Percentiles rank a stretch among this genome's conserved stretches.
phyloP scores from a whole-genome alignment of 2,888 invertebrate species.

The Limnephilus auricula region DNA sequence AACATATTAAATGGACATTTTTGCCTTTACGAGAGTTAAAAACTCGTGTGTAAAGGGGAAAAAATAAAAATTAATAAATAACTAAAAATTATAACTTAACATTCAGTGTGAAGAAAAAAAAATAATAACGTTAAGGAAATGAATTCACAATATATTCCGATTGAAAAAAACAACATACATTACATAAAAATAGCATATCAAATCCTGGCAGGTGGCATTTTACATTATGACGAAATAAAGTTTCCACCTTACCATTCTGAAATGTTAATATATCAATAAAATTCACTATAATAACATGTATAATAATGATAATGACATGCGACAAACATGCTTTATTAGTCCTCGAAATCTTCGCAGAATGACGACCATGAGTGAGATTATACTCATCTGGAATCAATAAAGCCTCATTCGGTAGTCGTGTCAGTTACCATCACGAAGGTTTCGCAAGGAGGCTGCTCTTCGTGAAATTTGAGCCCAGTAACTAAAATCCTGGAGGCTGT shows the following conservation, averaged over 20 bases:
- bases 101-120: no score
- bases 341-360: not conserved
- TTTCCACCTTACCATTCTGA: not conserved
- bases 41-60: no score
- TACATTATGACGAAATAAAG: not conserved
- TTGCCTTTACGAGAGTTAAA: no score
- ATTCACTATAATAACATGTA: not conserved
- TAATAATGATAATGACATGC: not conserved
- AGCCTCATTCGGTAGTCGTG: conserved; percentile 39
- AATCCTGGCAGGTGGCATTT: conserved; percentile 2
- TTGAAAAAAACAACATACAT: not conserved
- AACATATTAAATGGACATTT: no score
- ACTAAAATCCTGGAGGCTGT: not conserved
- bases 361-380: not conserved
- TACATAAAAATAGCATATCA: not conserved
- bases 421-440: conserved; percentile 32
- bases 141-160: not conserved
- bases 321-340: not conserved
- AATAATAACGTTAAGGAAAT: no score
- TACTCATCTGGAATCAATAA: not conserved
- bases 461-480: conserved; percentile 30
- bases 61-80: no score
- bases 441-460: conserved; percentile 38
- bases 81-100: no score
- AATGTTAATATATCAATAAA: not conserved